Evolutionary conservation across 2,797 vertebrate species (phyloP), one percentile per base, ranked within the genome.

Genomic region (Pseudomugil tenellus): DNA sequence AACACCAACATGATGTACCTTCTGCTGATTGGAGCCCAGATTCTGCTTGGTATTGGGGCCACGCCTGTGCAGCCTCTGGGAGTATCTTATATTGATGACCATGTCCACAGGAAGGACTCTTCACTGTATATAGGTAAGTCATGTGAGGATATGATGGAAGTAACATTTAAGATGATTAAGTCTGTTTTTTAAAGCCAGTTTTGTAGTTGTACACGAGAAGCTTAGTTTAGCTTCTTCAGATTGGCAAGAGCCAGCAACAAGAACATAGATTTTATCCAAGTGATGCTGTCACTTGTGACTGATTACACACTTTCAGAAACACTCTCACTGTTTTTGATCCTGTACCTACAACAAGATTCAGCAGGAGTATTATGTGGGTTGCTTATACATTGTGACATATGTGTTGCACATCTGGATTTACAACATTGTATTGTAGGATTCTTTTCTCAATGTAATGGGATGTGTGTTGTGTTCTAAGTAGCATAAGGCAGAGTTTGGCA

Each of bases 1-100:
- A 95, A 96, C 81, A 99, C 97, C 88, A 98, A 98, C 92, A 98
- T 98, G 97, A 98, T 99, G 97, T 99, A 99, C 91, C 95, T 99
- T 85, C 95, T 99, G 88, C 96, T 99, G 76, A 98, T 99, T 37
- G 97, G 96, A 79, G 98, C 98, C 65, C 98, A 99, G 93, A 96
- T 99, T 49, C 96, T 99, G 76, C 92, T 99, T 84, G 98, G 98
- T 68, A 98, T 99, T 72, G 98, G 98, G 77, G 98, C 98, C 86
- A 99, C 97, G 3, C 97, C 98, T 2, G 97, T 99, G 63, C 98
- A 99, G 90, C 98, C 98, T 57, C 91, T 99, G 83, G 98, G 98
- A 59, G 97, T 99, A 83, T 96, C 98, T 84, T 99, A 99, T 89
- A 99, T 99, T 16, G 98, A 99, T 13, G 98, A 99, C 92, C 98